Conservation (phyloP, 2,888 invertebrate species). For the Trachelus iudaicus region DNA sequence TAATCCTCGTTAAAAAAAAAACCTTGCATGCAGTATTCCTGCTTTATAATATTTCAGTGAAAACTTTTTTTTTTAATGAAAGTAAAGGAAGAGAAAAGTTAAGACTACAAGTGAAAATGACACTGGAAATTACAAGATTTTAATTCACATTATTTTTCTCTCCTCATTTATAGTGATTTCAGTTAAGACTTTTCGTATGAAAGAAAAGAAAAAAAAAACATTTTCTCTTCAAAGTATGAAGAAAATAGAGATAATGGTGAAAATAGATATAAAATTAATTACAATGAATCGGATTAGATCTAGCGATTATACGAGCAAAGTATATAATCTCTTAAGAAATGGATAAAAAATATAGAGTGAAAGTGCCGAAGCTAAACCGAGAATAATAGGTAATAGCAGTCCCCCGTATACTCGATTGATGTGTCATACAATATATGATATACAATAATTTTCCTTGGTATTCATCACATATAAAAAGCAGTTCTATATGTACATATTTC, state of each 20-base stretch:
- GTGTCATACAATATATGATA: constrained; percentile 34
- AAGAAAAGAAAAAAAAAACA: not conserved
- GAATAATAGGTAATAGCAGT: not conserved
- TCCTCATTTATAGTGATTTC: not conserved
- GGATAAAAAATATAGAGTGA: not conserved
- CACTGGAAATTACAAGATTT: not conserved
- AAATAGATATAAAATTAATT: not conserved
- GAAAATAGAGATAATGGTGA: not conserved
- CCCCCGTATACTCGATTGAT: not conserved
- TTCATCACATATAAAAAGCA: constrained; percentile 64
- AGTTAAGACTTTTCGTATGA: not conserved
- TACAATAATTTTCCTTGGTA: constrained; percentile 58
- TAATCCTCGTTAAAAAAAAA: not conserved
- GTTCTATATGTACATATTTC: constrained; percentile 62
- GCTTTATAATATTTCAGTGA: not conserved
- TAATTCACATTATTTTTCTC: not conserved
- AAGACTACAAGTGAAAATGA: not conserved
- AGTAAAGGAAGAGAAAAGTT: not conserved
- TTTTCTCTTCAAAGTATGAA: not conserved
- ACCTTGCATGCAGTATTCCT: constrained; percentile 15
- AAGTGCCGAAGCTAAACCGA: not conserved
- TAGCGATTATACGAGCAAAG: not conserved
- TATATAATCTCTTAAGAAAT: not conserved
- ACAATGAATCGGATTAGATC: not conserved
- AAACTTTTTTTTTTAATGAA: not conserved